Evolutionary conservation across 1,140 invertebrate species (phyloP).

Genomic region (Odontomachus brunneus): DNA sequence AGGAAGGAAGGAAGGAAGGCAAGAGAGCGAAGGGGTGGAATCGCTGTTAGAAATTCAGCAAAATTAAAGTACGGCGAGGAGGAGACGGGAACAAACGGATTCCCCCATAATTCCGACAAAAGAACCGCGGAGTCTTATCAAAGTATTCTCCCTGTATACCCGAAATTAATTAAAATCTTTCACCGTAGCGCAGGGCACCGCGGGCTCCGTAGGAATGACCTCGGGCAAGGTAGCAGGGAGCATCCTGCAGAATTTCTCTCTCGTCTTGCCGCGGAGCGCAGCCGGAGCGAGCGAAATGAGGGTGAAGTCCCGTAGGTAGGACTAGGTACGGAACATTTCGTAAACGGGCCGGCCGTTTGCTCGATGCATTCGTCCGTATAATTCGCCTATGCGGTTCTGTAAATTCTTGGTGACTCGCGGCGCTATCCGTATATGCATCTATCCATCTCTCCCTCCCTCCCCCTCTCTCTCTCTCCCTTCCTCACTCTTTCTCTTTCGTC

Average conservation of each 20-base stretch:
- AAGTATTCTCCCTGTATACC: slow-evolving; percentile 56
- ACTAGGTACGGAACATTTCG: slow-evolving; percentile 61
- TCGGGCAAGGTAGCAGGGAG: slow-evolving; percentile 8
- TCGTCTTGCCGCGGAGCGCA: slow-evolving; percentile 6
- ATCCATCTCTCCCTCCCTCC: slow-evolving; percentile 3
- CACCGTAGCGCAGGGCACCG: slow-evolving; percentile 11
- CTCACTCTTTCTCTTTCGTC: background rate
- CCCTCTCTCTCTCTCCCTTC: background rate
- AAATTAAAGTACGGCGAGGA: slow-evolving; percentile 47
- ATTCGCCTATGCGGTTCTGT: slow-evolving; percentile 66
- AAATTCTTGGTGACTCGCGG: slow-evolving; percentile 62
- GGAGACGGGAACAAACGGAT: slow-evolving; percentile 31
- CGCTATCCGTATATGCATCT: slow-evolving; percentile 19
- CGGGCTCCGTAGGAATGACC: slow-evolving; percentile 37
- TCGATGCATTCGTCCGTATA: slow-evolving; percentile 63
- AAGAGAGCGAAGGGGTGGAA: background rate
- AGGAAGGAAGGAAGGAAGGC: background rate
- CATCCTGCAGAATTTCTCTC: slow-evolving; percentile 49
- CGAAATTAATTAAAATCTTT: slow-evolving; percentile 73
- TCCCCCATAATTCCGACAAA: slow-evolving; percentile 48
- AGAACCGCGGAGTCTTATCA: slow-evolving; percentile 51
- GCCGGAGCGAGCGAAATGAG: slow-evolving; percentile 29
- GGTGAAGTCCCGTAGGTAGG: slow-evolving; percentile 40
- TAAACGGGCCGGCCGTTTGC: slow-evolving; percentile 47
- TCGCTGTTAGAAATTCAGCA: slow-evolving; percentile 17